phyloP scores from a whole-genome alignment of 37 sponge, comb jelly and placozoan species.

The Theonella swinhoei region DNA sequence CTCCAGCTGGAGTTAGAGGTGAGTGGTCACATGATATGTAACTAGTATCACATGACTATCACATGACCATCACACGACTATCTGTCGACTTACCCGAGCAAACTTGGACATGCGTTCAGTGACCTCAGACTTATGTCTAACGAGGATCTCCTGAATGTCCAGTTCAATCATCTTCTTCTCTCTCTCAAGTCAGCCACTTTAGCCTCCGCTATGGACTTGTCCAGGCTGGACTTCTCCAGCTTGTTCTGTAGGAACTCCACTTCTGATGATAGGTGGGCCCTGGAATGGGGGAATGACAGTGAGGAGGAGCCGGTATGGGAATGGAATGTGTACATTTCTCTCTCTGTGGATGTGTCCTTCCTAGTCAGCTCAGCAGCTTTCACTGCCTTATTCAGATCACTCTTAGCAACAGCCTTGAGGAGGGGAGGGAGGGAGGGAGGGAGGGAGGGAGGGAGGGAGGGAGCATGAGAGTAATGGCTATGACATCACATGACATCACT shows the following conservation, averaged over 20 bases:
- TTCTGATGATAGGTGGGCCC: slow-evolving; percentile 37
- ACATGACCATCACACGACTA: not conserved
- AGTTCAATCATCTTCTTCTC: slow-evolving; percentile 91
- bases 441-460: not conserved
- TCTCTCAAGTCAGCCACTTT: slow-evolving; percentile 75
- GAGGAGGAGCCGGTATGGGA: slow-evolving; percentile 1
- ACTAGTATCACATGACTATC: not conserved
- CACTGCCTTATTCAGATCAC: too few relatives aligned
- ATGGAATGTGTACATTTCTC: too few relatives aligned
- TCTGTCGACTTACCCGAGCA: slow-evolving; percentile 21
- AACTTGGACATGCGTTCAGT: slow-evolving; percentile 69
- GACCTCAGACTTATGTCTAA: slow-evolving; percentile 62
- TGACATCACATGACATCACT: not conserved
- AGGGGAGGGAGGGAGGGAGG: too few relatives aligned
- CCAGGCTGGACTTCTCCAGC: slow-evolving; percentile 42
- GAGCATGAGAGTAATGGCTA: not conserved
- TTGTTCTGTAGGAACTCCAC: slow-evolving; percentile 22
- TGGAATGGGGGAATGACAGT: not conserved
- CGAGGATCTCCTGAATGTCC: slow-evolving; percentile 73
- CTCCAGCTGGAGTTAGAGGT: not conserved
- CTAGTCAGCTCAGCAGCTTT: too few relatives aligned
- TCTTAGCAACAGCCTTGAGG: too few relatives aligned
- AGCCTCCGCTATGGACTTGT: slow-evolving; percentile 42
- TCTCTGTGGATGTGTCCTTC: too few relatives aligned
- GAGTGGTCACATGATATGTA: not conserved